Percentiles rank a stretch among this genome's conserved stretches.
Conservation (phyloP, 2,797 vertebrate genomes). For the Microtus agrestis region DNA sequence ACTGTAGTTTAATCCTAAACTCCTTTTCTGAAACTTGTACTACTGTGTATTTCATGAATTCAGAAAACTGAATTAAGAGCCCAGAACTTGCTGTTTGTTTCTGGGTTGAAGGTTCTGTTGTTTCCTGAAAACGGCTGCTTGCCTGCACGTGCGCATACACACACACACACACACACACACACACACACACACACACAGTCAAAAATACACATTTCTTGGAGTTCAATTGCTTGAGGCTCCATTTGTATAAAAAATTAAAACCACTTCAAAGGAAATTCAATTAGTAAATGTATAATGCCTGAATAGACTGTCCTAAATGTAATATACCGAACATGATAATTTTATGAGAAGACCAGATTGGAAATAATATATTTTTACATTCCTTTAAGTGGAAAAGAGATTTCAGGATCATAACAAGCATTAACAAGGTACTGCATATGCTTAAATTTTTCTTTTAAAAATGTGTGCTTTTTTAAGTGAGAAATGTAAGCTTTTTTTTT, state of each 20-base stretch:
- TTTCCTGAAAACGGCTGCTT: slow-evolving; percentile 37
- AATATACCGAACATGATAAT: slow-evolving; percentile 78
- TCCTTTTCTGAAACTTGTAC: slow-evolving; percentile 31
- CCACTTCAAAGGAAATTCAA: slow-evolving; percentile 82
- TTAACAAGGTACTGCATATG: slow-evolving; percentile 72
- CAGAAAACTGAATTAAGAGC: slow-evolving; percentile 42
- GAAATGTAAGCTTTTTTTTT: neutral
- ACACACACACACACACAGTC: slow-evolving; percentile 12
- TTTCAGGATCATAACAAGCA: slow-evolving; percentile 70
- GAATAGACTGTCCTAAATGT: slow-evolving; percentile 81
- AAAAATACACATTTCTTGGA: slow-evolving; percentile 59
- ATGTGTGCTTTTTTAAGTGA: slow-evolving; percentile 34
- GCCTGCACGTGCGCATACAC: rapidly evolving
- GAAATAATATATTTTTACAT: slow-evolving; percentile 82
- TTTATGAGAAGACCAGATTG: slow-evolving; percentile 79
- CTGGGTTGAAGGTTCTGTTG: neutral
- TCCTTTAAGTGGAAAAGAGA: slow-evolving; percentile 76
- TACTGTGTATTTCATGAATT: neutral
- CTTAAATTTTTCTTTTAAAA: slow-evolving; percentile 71
- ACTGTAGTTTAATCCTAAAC: neutral
- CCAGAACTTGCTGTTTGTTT: slow-evolving; percentile 40
- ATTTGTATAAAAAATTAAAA: slow-evolving; percentile 84
- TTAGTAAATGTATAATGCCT: slow-evolving; percentile 78
- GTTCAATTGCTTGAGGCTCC: slow-evolving; percentile 67
- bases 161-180: neutral